Conservation (phyloP, 2,113 vertebrate genomes). For the Todiramphus chloris region DNA sequence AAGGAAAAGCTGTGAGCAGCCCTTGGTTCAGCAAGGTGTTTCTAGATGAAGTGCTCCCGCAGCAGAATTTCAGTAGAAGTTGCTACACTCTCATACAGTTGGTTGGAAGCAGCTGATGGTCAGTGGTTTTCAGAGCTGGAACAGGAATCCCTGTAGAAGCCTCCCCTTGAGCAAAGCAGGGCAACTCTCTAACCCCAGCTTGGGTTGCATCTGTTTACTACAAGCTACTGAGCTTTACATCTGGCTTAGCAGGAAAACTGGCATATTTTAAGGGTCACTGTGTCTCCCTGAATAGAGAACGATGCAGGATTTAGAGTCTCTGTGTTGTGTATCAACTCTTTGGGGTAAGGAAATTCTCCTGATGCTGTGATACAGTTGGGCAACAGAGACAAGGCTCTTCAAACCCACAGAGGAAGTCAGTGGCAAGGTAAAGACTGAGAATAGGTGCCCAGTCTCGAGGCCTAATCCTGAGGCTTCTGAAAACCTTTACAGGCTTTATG, state of each 20-base stretch:
- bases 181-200: background rate
- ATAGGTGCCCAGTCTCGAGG: background rate
- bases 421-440: background rate
- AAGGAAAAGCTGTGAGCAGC: background rate
- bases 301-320: background rate
- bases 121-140: no score
- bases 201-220: background rate
- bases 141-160: background rate
- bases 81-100: background rate
- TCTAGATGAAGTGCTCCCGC: background rate
- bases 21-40: background rate
- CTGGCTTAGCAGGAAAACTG: background rate
- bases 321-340: background rate
- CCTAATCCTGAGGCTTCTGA: background rate
- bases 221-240: background rate
- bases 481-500: background rate
- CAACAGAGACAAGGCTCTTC: background rate
- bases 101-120: background rate
- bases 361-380: background rate
- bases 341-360: background rate
- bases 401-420: background rate
- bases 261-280: background rate
- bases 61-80: background rate
- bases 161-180: background rate
- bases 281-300: background rate